Evolutionary conservation across 2,797 vertebrate genomes (phyloP), one percentile per base, ranked within the genome.

Genomic region (Chaunax sp.): DNA sequence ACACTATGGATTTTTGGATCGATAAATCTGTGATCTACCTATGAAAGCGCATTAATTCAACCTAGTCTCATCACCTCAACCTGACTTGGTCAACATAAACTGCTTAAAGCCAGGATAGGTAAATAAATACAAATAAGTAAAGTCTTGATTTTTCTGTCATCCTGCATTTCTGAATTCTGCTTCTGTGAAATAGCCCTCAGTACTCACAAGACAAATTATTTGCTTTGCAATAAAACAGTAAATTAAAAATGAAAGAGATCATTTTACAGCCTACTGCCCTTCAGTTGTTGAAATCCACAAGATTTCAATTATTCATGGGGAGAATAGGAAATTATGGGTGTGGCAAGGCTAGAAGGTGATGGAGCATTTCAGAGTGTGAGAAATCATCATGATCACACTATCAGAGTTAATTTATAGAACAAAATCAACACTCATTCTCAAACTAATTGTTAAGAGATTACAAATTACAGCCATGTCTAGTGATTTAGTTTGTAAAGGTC

Each of bases 281-380:
- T n/a, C 18, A 40, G 37, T 18, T 64, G 44, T 26, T 35, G 4
- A 65, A 54, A 47, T 55, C 40, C 16, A 16, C 6, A 3, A 56
- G 33, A 19, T 46, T 50, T 61, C 37, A 38, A 16, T 30, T 20
- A 19, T 60, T 50, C 57, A 49, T 14, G 16, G 43, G 20, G 62
- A 78, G 49, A 69, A n/a, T n/a, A 14, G 23, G 52, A 45, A 67
- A 63, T 72, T n/a, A 18, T 25, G 12, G 26, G 14, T 72, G 64
- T 75, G 35, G 47, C 12, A 13, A 77, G 61, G 45, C 63, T 19
- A 45, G 26, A 15, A 69, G 44, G 25, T 52, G 18, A 54, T 30
- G 10, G 33, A 37, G 43, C 57, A 66, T 63, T 44, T 67, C n/a
- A 57, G 33, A 9, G 54, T 63, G 57, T 55, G 62, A 63, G 62